Evolutionary conservation across 37 sponge, comb jelly and placozoan species (phyloP).

Genomic region (Aphrocallistes beatrix): DNA sequence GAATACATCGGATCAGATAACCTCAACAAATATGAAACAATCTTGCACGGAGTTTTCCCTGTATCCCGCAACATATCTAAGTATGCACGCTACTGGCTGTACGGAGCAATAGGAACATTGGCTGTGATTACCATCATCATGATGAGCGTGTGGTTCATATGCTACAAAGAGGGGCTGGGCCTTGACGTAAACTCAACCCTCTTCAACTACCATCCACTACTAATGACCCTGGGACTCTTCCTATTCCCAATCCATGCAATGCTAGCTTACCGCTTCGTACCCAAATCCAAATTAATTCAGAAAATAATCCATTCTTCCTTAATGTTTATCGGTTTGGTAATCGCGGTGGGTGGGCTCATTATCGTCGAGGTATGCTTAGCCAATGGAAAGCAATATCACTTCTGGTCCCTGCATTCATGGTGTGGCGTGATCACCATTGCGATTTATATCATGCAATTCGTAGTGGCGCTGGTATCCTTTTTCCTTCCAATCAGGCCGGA

Average conservation of each 20-base stretch:
- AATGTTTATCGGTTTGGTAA: neutral
- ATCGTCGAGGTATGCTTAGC: neutral
- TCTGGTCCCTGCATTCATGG: neutral
- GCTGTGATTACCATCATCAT: neutral
- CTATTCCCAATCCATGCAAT: neutral
- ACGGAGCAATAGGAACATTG: neutral
- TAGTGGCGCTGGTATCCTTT: neutral
- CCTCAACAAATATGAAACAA: neutral
- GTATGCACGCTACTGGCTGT: neutral
- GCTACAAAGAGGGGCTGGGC: neutral
- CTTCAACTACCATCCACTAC: neutral
- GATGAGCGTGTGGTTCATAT: neutral
- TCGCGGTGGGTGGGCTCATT: neutral
- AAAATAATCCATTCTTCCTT: neutral
- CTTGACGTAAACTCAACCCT: neutral
- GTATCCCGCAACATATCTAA: neutral
- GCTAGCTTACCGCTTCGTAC: slow-evolving; percentile 6
- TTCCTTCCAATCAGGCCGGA: neutral
- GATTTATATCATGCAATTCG: neutral
- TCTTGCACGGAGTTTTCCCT: neutral
- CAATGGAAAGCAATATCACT: neutral
- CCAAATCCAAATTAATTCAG: neutral
- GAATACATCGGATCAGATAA: neutral
- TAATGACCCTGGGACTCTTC: neutral
- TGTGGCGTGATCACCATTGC: neutral